Conservation (phyloP, 2,797 vertebrate genomes). For the Cheirogaleus major region DNA sequence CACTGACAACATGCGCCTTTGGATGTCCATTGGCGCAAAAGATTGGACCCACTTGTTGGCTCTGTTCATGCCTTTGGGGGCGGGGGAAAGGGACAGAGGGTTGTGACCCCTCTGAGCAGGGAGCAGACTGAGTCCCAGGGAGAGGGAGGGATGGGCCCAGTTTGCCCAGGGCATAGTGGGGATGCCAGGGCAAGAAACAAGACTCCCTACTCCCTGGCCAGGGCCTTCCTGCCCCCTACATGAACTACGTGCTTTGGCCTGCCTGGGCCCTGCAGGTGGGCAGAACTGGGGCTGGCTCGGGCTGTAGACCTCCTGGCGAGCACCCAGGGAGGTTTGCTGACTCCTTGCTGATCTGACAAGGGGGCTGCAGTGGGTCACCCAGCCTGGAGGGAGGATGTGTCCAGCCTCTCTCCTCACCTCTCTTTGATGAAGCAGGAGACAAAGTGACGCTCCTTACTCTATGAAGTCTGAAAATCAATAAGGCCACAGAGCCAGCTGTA, state of each 20-base stretch:
- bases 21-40: neutral
- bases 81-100: neutral
- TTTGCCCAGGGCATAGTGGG: neutral
- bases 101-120: neutral
- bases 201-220: neutral
- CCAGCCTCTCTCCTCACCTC: neutral
- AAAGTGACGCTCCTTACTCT: neutral
- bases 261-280: neutral
- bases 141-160: neutral
- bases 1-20: rapidly evolving
- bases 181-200: neutral
- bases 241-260: neutral
- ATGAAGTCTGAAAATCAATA: conserved; percentile 52
- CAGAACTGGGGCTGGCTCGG: neutral
- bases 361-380: neutral
- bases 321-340: neutral
- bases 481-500: neutral
- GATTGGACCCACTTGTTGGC: neutral
- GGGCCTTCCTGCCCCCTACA: neutral
- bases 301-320: neutral
- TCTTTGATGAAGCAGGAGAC: conserved; percentile 45
- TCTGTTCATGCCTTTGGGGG: neutral
- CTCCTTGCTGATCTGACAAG: neutral
- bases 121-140: neutral
- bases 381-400: neutral